A percentile compares a stretch with the other conserved stretches of the same genome.
Conservation (phyloP, 2,797 vertebrate species). For the Forpus xanthops region DNA sequence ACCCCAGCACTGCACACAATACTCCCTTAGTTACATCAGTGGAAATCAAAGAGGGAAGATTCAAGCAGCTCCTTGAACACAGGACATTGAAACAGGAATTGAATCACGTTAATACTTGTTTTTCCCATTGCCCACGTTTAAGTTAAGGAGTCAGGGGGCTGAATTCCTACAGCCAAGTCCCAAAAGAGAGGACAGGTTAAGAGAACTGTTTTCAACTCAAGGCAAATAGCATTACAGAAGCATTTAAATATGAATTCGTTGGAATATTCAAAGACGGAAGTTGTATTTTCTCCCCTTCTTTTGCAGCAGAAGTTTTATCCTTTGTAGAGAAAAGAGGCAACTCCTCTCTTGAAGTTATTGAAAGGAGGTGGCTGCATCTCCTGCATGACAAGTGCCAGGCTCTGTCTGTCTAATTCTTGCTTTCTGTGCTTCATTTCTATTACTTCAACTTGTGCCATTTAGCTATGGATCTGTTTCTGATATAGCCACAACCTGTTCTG, state of each 20-base stretch:
- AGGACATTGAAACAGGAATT: not conserved
- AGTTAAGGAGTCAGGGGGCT: not conserved
- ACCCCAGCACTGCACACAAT: no score
- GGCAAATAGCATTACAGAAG: not conserved
- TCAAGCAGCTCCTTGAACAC: not conserved
- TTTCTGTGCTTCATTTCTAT: not conserved
- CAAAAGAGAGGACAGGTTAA: not conserved
- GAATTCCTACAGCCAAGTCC: not conserved
- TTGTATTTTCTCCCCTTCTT: not conserved
- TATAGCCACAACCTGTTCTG: not conserved
- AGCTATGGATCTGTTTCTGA: not conserved
- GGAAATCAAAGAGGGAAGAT: not conserved
- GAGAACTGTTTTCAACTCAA: not conserved
- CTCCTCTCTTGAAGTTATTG: not conserved
- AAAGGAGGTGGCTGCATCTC: not conserved
- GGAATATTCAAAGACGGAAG: not conserved
- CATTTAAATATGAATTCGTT: not conserved
- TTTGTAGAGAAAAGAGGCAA: not conserved
- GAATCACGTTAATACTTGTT: not conserved
- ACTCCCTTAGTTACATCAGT: rapidly evolving
- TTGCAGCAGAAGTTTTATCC: not conserved
- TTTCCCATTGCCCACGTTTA: not conserved
- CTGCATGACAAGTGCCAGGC: not conserved
- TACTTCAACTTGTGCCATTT: not conserved
- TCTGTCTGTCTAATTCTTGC: not conserved